Evolutionary conservation across 2,888 invertebrate genomes (phyloP).

Genomic region (Agrochola macilenta): DNA sequence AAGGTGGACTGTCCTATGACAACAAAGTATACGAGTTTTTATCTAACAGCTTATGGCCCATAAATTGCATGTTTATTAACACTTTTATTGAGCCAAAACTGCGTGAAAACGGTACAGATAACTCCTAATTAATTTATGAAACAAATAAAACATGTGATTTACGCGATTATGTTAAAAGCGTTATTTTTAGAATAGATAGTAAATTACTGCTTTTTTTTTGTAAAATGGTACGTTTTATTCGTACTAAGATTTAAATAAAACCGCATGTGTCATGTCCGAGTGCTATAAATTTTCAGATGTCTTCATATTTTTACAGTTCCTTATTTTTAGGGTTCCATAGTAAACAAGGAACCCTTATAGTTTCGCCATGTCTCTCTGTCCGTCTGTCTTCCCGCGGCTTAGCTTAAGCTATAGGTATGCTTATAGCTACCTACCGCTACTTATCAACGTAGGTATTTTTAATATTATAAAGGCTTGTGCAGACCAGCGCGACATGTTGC

Average conservation of each 20-base stretch:
- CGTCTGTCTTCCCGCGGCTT: no score
- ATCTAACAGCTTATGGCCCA: constrained; percentile 51
- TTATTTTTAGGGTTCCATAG: no score
- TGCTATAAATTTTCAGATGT: background rate
- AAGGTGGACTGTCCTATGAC: background rate
- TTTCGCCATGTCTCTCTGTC: no score
- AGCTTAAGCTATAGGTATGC: no score
- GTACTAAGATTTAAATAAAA: background rate
- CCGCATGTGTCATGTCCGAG: background rate
- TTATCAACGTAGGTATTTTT: background rate
- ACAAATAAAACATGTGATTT: constrained; percentile 61
- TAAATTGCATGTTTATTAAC: constrained; percentile 64
- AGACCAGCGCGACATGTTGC: no score
- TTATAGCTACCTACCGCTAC: background rate
- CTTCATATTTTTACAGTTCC: background rate
- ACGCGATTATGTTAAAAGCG: constrained; percentile 54
- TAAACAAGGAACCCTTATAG: no score
- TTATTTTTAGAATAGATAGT: constrained; percentile 43
- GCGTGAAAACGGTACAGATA: constrained; percentile 63
- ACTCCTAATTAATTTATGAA: constrained; percentile 64
- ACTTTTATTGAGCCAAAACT: constrained; percentile 62
- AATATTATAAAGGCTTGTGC: no score
- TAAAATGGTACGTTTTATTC: constrained; percentile 18
- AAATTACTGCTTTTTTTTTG: background rate
- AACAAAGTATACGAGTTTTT: constrained; percentile 49